These are phyloP conservation scores for Eonycteris spelaea DNA, from an alignment of 2,113 vertebrate species.

Conservation along the genomic window DNA sequence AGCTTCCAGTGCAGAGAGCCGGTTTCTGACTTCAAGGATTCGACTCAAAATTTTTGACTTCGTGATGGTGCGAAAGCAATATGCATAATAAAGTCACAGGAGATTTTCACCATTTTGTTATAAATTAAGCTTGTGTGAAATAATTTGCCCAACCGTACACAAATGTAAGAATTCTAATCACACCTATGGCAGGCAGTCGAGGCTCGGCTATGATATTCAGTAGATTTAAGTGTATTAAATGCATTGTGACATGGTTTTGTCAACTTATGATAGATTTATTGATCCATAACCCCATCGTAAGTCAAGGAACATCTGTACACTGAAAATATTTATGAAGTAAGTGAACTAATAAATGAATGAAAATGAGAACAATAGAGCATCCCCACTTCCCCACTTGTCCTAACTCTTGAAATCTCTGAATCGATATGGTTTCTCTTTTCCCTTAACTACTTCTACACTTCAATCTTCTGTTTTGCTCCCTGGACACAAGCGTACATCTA, in stretches of 20 bases:
- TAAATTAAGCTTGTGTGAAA: background rate
- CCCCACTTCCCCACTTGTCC: background rate
- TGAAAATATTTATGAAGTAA: background rate
- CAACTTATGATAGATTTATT: background rate
- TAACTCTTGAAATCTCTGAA: background rate
- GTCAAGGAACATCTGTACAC: background rate
- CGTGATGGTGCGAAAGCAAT: background rate
- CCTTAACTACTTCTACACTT: background rate
- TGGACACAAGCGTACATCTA: background rate
- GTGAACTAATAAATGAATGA: background rate
- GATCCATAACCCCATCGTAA: background rate
- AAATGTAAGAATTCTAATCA: background rate
- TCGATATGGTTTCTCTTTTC: background rate
- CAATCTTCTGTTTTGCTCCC: background rate
- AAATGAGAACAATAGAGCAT: background rate
- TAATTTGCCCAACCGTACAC: background rate
- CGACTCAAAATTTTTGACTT: background rate
- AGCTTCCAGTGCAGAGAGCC: background rate
- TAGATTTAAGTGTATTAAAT: background rate
- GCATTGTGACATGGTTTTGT: background rate
- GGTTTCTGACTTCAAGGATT: background rate
- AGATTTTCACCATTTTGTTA: background rate
- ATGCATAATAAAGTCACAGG: background rate
- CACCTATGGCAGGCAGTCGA: background rate
- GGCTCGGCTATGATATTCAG: background rate